Conservation (phyloP, 2,797 vertebrate species). For the Aphelocoma californica region DNA sequence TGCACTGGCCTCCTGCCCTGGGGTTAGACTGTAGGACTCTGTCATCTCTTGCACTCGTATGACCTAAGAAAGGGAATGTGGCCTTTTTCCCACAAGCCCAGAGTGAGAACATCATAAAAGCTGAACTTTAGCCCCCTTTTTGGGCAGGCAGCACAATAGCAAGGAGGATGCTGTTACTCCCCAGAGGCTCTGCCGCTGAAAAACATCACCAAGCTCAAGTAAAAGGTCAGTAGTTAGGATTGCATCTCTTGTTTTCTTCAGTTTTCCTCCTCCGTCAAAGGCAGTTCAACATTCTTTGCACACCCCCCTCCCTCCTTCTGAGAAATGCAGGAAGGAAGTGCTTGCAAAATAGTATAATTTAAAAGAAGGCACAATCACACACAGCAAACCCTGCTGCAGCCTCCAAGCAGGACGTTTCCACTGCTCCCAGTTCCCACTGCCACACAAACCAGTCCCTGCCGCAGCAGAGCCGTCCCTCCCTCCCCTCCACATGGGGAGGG, state of each 20-base stretch:
- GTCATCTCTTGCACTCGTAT: conserved; percentile 64
- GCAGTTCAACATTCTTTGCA: conserved; percentile 61
- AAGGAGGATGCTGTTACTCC: conserved; percentile 71
- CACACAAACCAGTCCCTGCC: neutral
- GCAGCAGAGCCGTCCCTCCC: neutral
- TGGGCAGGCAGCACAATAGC: conserved; percentile 66
- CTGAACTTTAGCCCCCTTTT: conserved; percentile 70
- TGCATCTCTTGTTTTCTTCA: conserved; percentile 67
- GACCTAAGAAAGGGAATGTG: conserved; percentile 69
- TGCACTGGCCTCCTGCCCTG: conserved; percentile 45
- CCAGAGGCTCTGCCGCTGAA: conserved; percentile 57
- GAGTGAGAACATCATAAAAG: conserved; percentile 72
- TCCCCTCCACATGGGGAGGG: neutral
- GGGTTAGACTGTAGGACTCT: conserved; percentile 56
- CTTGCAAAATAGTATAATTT: conserved; percentile 65
- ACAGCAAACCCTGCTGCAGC: neutral
- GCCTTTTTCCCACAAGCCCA: conserved; percentile 67
- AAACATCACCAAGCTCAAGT: conserved; percentile 65
- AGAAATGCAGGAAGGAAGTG: conserved; percentile 72
- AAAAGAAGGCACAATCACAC: conserved; percentile 42
- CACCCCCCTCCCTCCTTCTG: conserved; percentile 61
- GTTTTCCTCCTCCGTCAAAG: conserved; percentile 61
- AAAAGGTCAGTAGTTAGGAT: conserved; percentile 68
- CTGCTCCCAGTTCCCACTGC: neutral
- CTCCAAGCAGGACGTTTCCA: neutral